Base-by-base conservation (phyloP, 2,888 invertebrate genomes). In the Parnassius orleans region DNA sequence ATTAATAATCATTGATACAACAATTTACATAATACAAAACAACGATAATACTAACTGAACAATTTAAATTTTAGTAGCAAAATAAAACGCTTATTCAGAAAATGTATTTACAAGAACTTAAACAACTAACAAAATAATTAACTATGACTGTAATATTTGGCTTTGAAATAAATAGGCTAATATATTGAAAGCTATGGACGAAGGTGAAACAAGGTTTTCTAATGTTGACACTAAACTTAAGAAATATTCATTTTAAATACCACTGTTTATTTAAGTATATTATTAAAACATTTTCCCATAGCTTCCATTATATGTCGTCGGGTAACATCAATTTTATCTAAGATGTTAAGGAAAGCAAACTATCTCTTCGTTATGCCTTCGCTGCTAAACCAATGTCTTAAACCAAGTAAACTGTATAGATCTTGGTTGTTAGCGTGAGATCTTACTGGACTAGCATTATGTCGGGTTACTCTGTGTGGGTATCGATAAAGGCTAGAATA, bases 111-210 rank as follows among this genome's bases (percentile, higher is more conserved):
- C 90, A 90, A 77, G 74, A 87, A 88, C 86, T 84, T 87, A 87
- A 85, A 81, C 72, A 82, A 75, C 84, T 88, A 87, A 85, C 80
- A 86, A 86, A 87, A 81, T 81, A 81, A 80, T 83, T 82, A 88
- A 84, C 85, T 91, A 91, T 91, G 91, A 91, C 90, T 91, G 86
- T 90, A 89, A 85, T 91, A 90, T 91, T 91, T 91, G 91, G 91
- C 87, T 90, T 90, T 88, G 84, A 86, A 89, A 91, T 90, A 89
- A 90, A 90, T 91, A 89, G 83, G 83, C 83, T 87, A 69, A 85
- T 90, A 87, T 88, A 87, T 78, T 87, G 88, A 87, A 89, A 88
- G 90, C 90, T 86, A 89, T 86, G 85, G 80, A 77, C 63, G 80
- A 76, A 56, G 60, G 14, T 52, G 63, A 33, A 33, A 55, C 15